Base-by-base conservation (phyloP, 2,888 invertebrate genomes). In the Chirona hameri region DNA sequence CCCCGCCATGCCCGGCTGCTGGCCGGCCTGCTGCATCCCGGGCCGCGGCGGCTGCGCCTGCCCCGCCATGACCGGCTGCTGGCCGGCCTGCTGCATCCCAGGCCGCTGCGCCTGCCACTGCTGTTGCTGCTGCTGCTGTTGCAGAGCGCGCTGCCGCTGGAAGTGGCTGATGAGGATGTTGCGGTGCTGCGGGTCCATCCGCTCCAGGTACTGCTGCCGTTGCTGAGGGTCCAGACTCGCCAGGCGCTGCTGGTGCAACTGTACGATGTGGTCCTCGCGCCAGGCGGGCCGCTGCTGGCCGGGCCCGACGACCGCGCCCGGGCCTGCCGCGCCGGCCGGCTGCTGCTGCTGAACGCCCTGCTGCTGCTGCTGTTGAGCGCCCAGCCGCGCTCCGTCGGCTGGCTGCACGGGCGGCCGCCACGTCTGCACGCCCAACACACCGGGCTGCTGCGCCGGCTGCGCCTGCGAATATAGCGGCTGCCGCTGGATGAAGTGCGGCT, bases 121-220 rank as follows among this genome's bases (percentile, higher is more conserved):
- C 18, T 79, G n/a, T n/a, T n/a, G n/a, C n/a, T n/a, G n/a, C n/a
- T n/a, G 79, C 27, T 80, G 80, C 55, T 80, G 80, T 29, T 80
- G 80, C 21, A 76, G 76, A 1, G 76, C 39, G 18, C 48, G 48
- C 52, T 52, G 80, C 18, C 80, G 80, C 29, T 80, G 80, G 18
- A 48, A 55, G 52, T 80, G 80, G 18, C 27, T 55, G 27, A 80
- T 80, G 80, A 80, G 52, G 27, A 80, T 80, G 52, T 52, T 80
- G 52, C 80, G 80, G 52, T 80, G 52, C 80, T 80, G 80, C 29
- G 80, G 52, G 52, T 80, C 80, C 80, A 80, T 80, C 14, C 52
- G 52, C 29, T 80, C 80, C 80, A 80, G 52, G 21, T 80, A 80
- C 55, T 80, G 80, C 80, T 52, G 52, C 15, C 80, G 80, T 52